phyloP scores from a whole-genome alignment of 2,113 vertebrate genomes.

The Struthidea cinerea region DNA sequence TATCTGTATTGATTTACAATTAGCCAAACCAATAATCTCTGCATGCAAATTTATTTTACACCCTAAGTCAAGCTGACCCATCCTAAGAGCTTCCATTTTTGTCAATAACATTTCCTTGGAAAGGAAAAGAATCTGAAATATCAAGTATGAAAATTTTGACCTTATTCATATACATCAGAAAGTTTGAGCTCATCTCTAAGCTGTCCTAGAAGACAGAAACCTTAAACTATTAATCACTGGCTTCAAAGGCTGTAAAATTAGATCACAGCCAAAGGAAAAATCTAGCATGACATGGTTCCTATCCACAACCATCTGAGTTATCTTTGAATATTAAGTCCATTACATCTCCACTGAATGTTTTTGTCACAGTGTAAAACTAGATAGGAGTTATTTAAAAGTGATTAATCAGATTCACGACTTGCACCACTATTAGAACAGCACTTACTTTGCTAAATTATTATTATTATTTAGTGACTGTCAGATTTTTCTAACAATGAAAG shows the following conservation, averaged over 20 bases:
- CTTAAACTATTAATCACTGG: not conserved
- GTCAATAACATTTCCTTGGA: not conserved
- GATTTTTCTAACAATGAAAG: conserved; percentile 15
- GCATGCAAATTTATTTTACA: not conserved
- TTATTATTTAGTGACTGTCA: conserved; percentile 42
- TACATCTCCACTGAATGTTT: not conserved
- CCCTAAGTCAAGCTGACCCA: not conserved
- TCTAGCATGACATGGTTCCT: not conserved
- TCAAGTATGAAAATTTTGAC: not conserved
- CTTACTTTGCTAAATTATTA: conserved; percentile 32
- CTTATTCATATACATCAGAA: not conserved
- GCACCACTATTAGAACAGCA: not conserved
- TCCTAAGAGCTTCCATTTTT: not conserved
- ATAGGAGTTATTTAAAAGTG: conserved; percentile 12
- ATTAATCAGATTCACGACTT: conserved; percentile 27
- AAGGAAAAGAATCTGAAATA: not conserved
- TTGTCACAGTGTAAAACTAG: not conserved
- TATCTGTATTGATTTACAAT: not conserved
- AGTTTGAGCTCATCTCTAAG: not conserved
- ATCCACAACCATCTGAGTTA: not conserved
- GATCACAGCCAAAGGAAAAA: not conserved
- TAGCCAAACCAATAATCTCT: not conserved
- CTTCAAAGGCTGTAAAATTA: not conserved
- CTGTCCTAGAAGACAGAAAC: not conserved
- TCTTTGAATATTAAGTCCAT: not conserved